Percentiles rank a stretch among this genome's conserved stretches.
phyloP scores from a whole-genome alignment of 2,888 invertebrate genomes.

The Rosalia funebris region DNA sequence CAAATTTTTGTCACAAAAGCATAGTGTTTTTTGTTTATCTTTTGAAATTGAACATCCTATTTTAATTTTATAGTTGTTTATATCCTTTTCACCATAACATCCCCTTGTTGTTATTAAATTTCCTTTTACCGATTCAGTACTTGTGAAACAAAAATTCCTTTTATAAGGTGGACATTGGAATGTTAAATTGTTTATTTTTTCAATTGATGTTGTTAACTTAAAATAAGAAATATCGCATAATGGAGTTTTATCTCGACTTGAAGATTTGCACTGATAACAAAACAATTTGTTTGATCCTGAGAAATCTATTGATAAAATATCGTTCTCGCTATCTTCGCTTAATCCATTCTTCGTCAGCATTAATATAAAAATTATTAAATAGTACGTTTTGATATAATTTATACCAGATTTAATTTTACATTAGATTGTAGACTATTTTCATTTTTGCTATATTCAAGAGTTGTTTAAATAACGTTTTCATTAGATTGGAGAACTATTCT shows the following conservation, averaged over 20 bases:
- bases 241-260: slow-evolving; percentile 34
- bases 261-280: slow-evolving; percentile 47
- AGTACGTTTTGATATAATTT: too few species aligned
- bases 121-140: slow-evolving; percentile 23
- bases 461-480: too few species aligned
- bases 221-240: slow-evolving; percentile 41
- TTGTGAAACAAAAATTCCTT: slow-evolving; percentile 44
- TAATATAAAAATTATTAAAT: background rate
- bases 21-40: slow-evolving; percentile 32
- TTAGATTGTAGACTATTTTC: too few species aligned
- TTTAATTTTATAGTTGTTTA: slow-evolving; percentile 28
- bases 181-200: slow-evolving; percentile 31
- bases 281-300: slow-evolving; percentile 37
- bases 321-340: background rate
- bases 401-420: too few species aligned
- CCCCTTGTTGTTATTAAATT: slow-evolving; percentile 42
- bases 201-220: slow-evolving; percentile 33
- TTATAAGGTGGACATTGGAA: slow-evolving; percentile 43
- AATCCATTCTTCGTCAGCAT: background rate
- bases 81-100: slow-evolving; percentile 36
- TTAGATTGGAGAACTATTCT: too few species aligned
- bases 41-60: slow-evolving; percentile 39
- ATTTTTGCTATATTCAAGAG: too few species aligned
- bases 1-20: slow-evolving; percentile 42
- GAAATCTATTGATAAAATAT: background rate